Evolutionary conservation across 2,797 vertebrate genomes (phyloP).

Genomic region (Pseudochromis fuscus): DNA sequence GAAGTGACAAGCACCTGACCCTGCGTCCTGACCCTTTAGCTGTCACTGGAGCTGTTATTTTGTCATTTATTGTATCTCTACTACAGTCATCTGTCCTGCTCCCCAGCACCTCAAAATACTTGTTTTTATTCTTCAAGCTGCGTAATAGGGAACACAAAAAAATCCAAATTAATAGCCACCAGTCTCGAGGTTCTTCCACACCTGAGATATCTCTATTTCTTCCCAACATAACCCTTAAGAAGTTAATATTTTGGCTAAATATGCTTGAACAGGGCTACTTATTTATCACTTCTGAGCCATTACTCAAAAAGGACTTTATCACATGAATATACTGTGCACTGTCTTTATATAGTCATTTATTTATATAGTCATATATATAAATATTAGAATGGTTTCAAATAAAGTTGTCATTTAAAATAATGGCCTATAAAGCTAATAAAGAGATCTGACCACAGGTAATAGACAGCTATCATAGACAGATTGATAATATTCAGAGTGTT

Average conservation of each 20-base stretch:
- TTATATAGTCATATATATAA: too few species aligned
- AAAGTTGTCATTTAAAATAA: not conserved
- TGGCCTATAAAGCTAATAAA: not conserved
- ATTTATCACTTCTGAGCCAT: not conserved
- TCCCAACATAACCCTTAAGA: too few species aligned
- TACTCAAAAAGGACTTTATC: not conserved
- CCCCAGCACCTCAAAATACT: not conserved
- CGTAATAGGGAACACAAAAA: slow-evolving; percentile 15
- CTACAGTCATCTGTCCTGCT: not conserved
- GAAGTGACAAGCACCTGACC: slow-evolving; percentile 59
- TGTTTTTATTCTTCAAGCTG: slow-evolving; percentile 6
- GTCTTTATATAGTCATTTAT: too few species aligned
- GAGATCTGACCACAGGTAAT: not conserved
- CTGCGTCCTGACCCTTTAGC: slow-evolving; percentile 27
- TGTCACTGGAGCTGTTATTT: slow-evolving; percentile 33
- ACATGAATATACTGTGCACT: not conserved
- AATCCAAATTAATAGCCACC: not conserved
- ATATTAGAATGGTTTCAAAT: too few species aligned
- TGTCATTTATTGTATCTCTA: slow-evolving; percentile 34
- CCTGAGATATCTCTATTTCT: not conserved
- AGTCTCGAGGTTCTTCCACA: not conserved
- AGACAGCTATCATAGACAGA: not conserved
- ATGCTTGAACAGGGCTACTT: not conserved
- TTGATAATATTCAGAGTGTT: not conserved
- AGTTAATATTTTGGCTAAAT: too few species aligned